A percentile compares a stretch with the other conserved stretches of the same genome.
Conservation (phyloP, 2,113 vertebrate genomes). For the Brachionichthys hirsutus region DNA sequence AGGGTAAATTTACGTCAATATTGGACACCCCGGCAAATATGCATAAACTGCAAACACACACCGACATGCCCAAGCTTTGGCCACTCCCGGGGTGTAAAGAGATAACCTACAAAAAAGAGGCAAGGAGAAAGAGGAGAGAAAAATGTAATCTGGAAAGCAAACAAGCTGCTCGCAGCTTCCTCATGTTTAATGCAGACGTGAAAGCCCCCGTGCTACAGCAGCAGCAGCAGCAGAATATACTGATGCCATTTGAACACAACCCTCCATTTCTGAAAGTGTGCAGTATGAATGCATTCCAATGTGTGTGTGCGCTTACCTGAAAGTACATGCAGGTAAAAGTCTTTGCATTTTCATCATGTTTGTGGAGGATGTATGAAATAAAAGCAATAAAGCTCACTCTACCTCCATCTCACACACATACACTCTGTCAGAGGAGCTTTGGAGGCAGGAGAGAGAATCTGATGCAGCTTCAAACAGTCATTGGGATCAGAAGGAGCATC, state of each 20-base stretch:
- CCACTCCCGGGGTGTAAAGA: constrained; percentile 25
- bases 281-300: constrained; percentile 11
- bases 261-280: constrained; percentile 15
- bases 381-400: constrained; percentile 22
- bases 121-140: constrained; percentile 10
- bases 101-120: constrained; percentile 11
- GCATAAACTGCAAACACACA: constrained; percentile 9
- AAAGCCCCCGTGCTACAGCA: constrained; percentile 47
- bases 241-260: constrained; percentile 42
- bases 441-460: constrained; percentile 44
- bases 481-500: constrained; percentile 57
- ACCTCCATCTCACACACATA: constrained; percentile 27
- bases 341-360: constrained; percentile 18
- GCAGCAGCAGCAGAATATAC: constrained; percentile 42
- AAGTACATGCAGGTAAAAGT: not conserved
- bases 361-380: constrained; percentile 26
- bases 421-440: constrained; percentile 42
- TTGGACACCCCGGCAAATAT: constrained; percentile 23
- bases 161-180: constrained; percentile 56
- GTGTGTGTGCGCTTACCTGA: constrained; percentile 2
- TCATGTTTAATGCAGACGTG: constrained; percentile 68
- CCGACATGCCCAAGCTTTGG: constrained; percentile 11
- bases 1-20: constrained; percentile 1
- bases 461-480: constrained; percentile 65
- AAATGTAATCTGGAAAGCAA: constrained; percentile 63